Percentiles rank a stretch among this genome's conserved stretches.
Conservation (phyloP, 2,113 vertebrate species). For the Clarias magur region DNA sequence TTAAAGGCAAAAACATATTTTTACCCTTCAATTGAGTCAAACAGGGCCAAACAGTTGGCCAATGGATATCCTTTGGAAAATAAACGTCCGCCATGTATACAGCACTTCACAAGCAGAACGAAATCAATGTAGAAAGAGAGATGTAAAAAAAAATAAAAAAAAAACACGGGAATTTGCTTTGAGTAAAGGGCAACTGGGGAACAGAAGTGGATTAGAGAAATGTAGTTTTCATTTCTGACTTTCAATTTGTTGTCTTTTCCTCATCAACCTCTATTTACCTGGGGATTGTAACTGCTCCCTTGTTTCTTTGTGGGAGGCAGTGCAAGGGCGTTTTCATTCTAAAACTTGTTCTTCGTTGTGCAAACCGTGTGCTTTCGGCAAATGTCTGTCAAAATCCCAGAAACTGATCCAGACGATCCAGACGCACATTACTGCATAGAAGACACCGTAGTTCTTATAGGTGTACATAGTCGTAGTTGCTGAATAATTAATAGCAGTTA, state of each 20-base stretch:
- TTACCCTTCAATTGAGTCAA: neutral
- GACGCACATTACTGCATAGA: neutral
- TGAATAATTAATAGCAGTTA: neutral
- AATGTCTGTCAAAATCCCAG: neutral
- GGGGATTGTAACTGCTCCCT: conserved; percentile 49
- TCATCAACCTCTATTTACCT: conserved; percentile 53
- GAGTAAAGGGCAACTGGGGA: conserved; percentile 34
- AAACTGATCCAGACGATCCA: neutral
- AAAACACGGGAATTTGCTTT: conserved; percentile 21
- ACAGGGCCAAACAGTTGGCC: neutral
- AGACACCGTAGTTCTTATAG: neutral
- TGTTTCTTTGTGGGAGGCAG: conserved; percentile 47
- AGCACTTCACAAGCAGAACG: neutral
- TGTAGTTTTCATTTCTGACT: conserved; percentile 54
- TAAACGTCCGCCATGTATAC: neutral
- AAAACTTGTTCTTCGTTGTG: conserved; percentile 24
- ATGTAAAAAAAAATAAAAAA: neutral
- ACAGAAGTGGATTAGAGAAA: conserved; percentile 49
- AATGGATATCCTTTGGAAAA: neutral
- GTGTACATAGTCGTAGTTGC: neutral
- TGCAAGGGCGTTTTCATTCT: conserved; percentile 42
- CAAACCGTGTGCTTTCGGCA: conserved; percentile 39
- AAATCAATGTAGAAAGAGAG: neutral
- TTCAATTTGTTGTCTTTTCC: conserved; percentile 53
- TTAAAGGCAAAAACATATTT: neutral